phyloP scores from a whole-genome alignment of 2,888 invertebrate genomes.

The Therioaphis trifolii region DNA sequence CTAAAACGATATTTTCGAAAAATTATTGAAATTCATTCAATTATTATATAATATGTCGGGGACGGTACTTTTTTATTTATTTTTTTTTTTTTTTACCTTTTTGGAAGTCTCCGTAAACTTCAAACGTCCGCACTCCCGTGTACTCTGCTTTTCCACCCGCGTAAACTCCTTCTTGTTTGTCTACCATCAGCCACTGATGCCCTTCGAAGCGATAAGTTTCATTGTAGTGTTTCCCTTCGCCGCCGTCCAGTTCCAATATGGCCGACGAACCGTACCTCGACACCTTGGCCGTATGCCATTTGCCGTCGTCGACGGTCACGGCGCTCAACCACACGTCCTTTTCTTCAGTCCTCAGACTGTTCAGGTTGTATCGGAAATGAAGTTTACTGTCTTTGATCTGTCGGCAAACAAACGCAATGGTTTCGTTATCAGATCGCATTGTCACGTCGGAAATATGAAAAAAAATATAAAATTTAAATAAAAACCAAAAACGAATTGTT shows the following conservation, averaged over 20 bases:
- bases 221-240: slow-evolving; percentile 92
- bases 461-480: background rate
- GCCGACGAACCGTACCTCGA: slow-evolving; percentile 93
- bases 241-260: slow-evolving; percentile 91
- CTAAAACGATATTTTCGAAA: slow-evolving; percentile 69
- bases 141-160: slow-evolving; percentile 96
- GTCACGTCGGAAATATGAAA: no score
- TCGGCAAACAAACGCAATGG: slow-evolving; percentile 40
- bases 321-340: slow-evolving; percentile 90
- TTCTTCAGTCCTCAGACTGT: slow-evolving; percentile 87
- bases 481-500: no score
- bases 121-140: slow-evolving; percentile 91
- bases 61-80: no score
- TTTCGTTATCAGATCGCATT: no score
- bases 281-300: slow-evolving; percentile 95
- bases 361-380: slow-evolving; percentile 92
- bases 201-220: slow-evolving; percentile 91
- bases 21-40: background rate
- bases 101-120: slow-evolving; percentile 94
- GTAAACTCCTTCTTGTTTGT: slow-evolving; percentile 94
- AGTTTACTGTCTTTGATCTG: slow-evolving; percentile 89
- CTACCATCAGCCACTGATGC: slow-evolving; percentile 91
- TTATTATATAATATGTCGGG: no score
- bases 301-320: slow-evolving; percentile 92
- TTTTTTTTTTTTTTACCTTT: slow-evolving; percentile 76